Evolutionary conservation across 2,797 vertebrate species (phyloP).

Genomic region (Bryconaethiops microstoma): DNA sequence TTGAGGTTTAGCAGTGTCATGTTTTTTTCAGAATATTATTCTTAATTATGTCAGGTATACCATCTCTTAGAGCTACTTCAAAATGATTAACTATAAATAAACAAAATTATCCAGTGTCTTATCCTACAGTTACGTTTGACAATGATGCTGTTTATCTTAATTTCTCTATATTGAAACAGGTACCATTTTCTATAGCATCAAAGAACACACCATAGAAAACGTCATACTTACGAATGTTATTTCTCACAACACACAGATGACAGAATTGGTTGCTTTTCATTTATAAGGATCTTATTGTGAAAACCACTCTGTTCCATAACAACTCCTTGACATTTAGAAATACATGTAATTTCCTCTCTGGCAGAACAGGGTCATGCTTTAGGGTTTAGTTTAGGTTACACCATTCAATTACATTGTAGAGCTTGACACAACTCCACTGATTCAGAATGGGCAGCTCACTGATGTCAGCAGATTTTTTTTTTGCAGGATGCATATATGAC

Average conservation of each 20-base stretch:
- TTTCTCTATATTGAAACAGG: too few relatives aligned
- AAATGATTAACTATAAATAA: too few relatives aligned
- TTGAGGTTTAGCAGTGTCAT: neutral
- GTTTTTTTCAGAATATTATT: too few relatives aligned
- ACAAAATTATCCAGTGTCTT: too few relatives aligned
- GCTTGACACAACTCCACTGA: neutral
- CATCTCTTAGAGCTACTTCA: too few relatives aligned
- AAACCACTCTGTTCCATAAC: slow-evolving; percentile 31
- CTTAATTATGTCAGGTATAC: too few relatives aligned
- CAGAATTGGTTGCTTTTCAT: slow-evolving; percentile 12
- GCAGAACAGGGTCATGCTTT: neutral
- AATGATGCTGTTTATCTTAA: too few relatives aligned
- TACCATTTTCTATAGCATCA: neutral
- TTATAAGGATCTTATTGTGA: neutral
- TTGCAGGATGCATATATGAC: neutral
- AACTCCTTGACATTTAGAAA: slow-evolving; percentile 45
- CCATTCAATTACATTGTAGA: slow-evolving; percentile 31
- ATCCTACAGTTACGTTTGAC: too few relatives aligned
- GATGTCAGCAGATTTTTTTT: neutral
- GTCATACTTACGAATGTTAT: neutral
- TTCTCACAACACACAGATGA: neutral
- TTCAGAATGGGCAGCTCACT: neutral
- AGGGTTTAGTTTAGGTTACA: slow-evolving; percentile 12
- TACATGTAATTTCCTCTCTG: slow-evolving; percentile 9
- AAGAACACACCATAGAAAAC: too few relatives aligned